phyloP scores from a whole-genome alignment of 2,888 invertebrate species.

The Crioceris asparagi region DNA sequence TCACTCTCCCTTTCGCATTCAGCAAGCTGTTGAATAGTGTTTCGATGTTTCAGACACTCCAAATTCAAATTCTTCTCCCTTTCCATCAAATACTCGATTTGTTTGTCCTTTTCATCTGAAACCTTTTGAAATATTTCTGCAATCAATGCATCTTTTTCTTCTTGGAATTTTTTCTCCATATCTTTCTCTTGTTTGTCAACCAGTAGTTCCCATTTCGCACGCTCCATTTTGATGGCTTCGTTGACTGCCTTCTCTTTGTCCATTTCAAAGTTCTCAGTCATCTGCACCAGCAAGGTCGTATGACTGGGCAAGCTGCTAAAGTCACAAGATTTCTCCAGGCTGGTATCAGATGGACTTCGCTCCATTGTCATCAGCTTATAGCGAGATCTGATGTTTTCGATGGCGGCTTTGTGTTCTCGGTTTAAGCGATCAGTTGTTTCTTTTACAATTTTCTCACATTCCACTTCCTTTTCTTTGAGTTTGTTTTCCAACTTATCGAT shows the following conservation, averaged over 20 bases:
- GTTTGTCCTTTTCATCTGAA: constrained; percentile 59
- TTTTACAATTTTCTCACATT: constrained; percentile 47
- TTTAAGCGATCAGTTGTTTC: constrained; percentile 59
- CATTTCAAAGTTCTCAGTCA: constrained; percentile 53
- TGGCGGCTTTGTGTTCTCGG: constrained; percentile 63
- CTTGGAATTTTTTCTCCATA: constrained; percentile 38
- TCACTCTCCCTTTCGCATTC: constrained; percentile 56
- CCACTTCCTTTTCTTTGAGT: constrained; percentile 38
- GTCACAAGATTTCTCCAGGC: constrained; percentile 61
- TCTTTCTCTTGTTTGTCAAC: constrained; percentile 39
- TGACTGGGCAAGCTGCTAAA: constrained; percentile 46
- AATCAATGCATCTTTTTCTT: constrained; percentile 11
- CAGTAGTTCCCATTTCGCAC: constrained; percentile 40
- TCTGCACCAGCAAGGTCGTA: constrained; percentile 54
- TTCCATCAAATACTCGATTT: constrained; percentile 54
- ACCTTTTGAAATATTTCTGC: constrained; percentile 50
- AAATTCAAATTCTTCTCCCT: constrained; percentile 48
- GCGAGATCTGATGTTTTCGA: constrained; percentile 64
- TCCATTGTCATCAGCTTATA: constrained; percentile 65
- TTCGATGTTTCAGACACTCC: constrained; percentile 56
- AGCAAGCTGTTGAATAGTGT: constrained; percentile 55
- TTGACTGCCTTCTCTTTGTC: constrained; percentile 45
- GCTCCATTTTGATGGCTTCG: constrained; percentile 45
- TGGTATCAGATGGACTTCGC: constrained; percentile 70
- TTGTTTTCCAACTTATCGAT: constrained; percentile 17